A percentile compares a stretch with the other conserved stretches of the same genome.
Conservation (phyloP, 1,140 invertebrate genomes). For the Steinernema feltiae region DNA sequence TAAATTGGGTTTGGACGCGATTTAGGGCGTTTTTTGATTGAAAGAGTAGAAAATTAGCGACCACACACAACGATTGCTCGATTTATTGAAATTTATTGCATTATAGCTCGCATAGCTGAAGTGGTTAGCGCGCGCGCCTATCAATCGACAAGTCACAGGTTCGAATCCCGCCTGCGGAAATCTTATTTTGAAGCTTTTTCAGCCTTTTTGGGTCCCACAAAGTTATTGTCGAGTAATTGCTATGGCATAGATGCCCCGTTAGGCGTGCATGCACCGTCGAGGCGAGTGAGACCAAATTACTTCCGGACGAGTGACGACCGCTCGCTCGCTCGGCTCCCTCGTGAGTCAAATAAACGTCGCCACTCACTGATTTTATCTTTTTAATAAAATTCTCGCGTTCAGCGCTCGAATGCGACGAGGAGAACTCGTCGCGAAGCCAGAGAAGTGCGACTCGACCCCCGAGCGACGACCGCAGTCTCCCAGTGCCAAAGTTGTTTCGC, state of each 20-base stretch:
- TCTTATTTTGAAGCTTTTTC: background rate
- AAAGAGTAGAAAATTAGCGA: background rate
- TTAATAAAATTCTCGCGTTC: background rate
- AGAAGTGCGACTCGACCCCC: background rate
- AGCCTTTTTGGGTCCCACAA: background rate
- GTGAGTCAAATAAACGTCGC: slow-evolving; percentile 9
- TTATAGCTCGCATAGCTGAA: no score
- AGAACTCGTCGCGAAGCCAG: slow-evolving; percentile 4
- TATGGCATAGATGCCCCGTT: background rate
- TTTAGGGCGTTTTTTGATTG: background rate
- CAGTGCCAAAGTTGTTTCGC: background rate
- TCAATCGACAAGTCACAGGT: background rate
- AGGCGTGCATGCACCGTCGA: background rate
- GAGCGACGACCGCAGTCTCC: background rate
- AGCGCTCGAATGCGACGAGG: slow-evolving; percentile 14
- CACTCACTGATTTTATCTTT: background rate
- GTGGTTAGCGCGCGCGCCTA: no score
- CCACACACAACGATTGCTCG: background rate
- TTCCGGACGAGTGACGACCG: background rate
- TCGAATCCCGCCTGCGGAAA: background rate
- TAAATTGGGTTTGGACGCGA: background rate
- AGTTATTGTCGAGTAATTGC: background rate
- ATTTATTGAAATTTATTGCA: no score
- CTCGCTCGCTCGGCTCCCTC: no score
- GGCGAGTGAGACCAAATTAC: slow-evolving; percentile 7